Evolutionary conservation across 2,113 vertebrate genomes (phyloP), one percentile per base, ranked within the genome.

Genomic region (Laticauda colubrina): DNA sequence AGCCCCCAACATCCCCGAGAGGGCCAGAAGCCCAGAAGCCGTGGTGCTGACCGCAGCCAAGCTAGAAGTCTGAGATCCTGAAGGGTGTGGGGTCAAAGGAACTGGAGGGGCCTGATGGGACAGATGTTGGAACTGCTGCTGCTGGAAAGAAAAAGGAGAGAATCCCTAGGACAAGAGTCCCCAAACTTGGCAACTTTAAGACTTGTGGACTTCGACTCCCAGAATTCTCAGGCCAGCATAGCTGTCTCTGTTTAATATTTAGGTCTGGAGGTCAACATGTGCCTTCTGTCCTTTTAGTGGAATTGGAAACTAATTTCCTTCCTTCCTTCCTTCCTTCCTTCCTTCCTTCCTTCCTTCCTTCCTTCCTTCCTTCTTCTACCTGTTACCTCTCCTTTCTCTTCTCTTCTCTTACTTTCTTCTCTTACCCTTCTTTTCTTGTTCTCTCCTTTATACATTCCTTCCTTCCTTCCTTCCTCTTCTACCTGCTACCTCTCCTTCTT

Each of bases 101-200:
- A 98, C 97, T 0, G 98, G 97, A 6, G 99, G 98, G 43, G 97
- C 94, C 0, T 98, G 98, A 95, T 98, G 98, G 93, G 98, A 98
- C 97, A 99, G 98, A 86, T 98, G 98, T 97, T 99, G 98, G 97
- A 99, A 98, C 98, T 99, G 99, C 98, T 99, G 99, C 98, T 99
- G 98, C 98, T 99, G 97, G 96, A 98, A 94, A 94, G 93, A 93
- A 97, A 91, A 96, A 96, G 97, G 96, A 94, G 88, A 96, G 1
- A 94, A 75, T 1, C 89, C 45, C 90, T 45, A 20, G 11, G 34
- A 55, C 75, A 39, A 2, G 29, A n/a, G 57, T 9, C 57, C 7
- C 8, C 57, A 61, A 61, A 8, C 24, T 26, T 26, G 57, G 24
- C 24, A 4, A 9, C 75, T 43, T 43, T 21, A 43, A 20, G n/a